phyloP scores from a whole-genome alignment of 1,140 invertebrate species.

The Delia radicum region DNA sequence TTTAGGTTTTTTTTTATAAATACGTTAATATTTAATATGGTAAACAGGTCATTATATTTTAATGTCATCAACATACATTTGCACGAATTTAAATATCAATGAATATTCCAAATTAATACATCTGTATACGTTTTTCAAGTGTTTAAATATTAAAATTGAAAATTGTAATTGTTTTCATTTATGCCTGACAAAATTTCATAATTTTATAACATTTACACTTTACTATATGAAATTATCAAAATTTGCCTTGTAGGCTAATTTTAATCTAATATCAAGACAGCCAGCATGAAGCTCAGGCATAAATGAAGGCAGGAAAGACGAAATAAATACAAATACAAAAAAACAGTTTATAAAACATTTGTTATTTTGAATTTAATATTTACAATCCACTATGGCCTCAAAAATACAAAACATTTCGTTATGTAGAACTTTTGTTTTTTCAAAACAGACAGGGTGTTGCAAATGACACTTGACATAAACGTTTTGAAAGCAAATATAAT shows the following conservation, averaged over 20 bases:
- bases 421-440: background rate
- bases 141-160: constrained; percentile 5
- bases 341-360: background rate
- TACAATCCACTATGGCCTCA: no score
- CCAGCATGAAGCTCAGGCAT: background rate
- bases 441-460: background rate
- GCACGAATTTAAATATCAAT: background rate
- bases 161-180: background rate
- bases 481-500: constrained; percentile 23
- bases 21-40: background rate
- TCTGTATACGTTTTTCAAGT: background rate
- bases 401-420: no score
- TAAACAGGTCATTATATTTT: background rate
- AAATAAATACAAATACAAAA: background rate
- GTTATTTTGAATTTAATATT: background rate
- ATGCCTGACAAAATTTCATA: background rate
- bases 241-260: background rate
- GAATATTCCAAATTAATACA: background rate
- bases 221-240: background rate
- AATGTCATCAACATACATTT: background rate
- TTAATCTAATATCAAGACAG: background rate
- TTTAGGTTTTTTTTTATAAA: background rate
- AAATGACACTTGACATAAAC: constrained; percentile 21
- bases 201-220: background rate
- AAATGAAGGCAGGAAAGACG: background rate